Conservation (phyloP, 2,113 vertebrate species). For the Bettongia penicillata region DNA sequence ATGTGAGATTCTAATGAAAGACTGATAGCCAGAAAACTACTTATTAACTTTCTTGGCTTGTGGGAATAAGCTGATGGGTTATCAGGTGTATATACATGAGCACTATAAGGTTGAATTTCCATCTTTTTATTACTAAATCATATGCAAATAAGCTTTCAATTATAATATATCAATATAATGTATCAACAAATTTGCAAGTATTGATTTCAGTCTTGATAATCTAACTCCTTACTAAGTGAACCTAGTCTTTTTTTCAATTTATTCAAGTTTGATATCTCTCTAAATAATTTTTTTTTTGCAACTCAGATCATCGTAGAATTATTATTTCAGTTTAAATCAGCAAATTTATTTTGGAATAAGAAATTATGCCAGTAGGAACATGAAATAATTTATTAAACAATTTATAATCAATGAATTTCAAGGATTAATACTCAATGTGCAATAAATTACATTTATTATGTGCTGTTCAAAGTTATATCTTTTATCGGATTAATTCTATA, state of each 20-base stretch:
- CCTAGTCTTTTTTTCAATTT: neutral
- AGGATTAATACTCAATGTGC: slow-evolving; percentile 28
- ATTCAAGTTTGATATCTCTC: neutral
- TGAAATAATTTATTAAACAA: neutral
- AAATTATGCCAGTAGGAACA: neutral
- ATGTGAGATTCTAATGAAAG: neutral
- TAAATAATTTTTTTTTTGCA: neutral
- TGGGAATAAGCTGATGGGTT: neutral
- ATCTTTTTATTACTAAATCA: neutral
- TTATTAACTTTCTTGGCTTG: neutral
- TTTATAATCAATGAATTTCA: neutral
- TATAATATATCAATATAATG: slow-evolving; percentile 11
- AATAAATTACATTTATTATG: neutral
- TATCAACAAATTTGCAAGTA: neutral
- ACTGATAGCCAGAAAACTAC: neutral
- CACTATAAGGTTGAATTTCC: neutral
- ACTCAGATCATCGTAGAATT: neutral
- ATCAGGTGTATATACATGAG: neutral
- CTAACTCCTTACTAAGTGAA: neutral
- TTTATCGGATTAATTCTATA: slow-evolving; percentile 20
- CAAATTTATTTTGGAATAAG: neutral
- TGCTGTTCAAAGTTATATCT: neutral
- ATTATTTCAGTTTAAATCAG: neutral
- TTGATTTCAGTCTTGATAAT: slow-evolving; percentile 4
- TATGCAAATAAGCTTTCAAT: slow-evolving; percentile 39